phyloP scores from a whole-genome alignment of 2,797 vertebrate genomes.

The Molothrus aeneus region DNA sequence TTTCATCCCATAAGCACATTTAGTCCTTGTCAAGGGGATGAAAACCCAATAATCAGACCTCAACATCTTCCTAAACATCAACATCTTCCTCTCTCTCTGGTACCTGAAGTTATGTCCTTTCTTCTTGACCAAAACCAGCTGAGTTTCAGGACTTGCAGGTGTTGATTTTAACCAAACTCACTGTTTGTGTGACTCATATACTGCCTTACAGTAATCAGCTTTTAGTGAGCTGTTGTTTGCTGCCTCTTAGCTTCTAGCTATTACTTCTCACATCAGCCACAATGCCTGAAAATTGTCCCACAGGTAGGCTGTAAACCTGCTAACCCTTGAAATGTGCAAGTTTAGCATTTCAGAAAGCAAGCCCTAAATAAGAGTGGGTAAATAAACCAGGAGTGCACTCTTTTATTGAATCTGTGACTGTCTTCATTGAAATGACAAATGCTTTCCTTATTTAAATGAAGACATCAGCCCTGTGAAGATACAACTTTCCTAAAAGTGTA shows the following conservation, averaged over 20 bases:
- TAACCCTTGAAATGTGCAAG: not conserved
- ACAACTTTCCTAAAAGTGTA: not conserved
- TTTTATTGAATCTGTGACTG: not conserved
- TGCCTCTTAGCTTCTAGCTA: not conserved
- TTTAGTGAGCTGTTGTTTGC: not conserved
- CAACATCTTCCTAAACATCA: not conserved
- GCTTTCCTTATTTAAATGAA: not conserved
- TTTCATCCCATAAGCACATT: not conserved
- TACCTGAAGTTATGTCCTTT: not conserved
- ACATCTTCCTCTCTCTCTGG: not conserved
- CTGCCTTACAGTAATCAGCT: not conserved
- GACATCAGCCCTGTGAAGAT: not conserved
- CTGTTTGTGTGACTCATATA: not conserved
- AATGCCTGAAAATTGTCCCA: not conserved
- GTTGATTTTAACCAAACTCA: not conserved
- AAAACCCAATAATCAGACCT: not conserved
- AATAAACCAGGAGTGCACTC: not conserved
- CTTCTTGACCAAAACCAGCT: not conserved
- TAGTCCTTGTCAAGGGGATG: not conserved
- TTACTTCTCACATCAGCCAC: not conserved
- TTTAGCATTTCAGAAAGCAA: not conserved
- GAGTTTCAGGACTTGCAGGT: not conserved
- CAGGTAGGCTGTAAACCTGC: not conserved
- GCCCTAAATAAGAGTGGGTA: not conserved
- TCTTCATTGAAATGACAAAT: not conserved